These are phyloP conservation scores for Helogale parvula DNA, from an alignment of 2,113 vertebrate genomes.

Conservation along the genomic window DNA sequence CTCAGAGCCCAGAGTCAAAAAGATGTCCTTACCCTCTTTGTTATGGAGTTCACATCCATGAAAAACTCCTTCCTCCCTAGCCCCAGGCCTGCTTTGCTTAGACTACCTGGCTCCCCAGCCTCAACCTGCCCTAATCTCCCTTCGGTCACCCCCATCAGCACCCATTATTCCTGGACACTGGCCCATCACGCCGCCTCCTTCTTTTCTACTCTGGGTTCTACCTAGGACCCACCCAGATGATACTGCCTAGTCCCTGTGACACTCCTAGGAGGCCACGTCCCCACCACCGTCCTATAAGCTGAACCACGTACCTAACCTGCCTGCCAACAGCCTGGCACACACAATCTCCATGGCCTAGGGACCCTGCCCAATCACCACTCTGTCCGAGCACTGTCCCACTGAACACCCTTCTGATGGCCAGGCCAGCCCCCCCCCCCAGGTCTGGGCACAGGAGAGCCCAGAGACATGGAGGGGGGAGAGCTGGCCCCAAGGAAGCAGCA, in stretches of 20 bases:
- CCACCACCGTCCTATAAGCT: background rate
- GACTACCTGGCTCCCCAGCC: background rate
- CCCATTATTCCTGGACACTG: background rate
- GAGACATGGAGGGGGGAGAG: background rate
- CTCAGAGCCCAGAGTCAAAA: constrained; percentile 24
- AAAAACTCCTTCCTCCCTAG: background rate
- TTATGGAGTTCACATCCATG: background rate
- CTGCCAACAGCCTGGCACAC: background rate
- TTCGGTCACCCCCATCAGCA: background rate
- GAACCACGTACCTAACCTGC: background rate
- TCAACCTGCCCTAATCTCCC: background rate
- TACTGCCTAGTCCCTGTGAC: background rate
- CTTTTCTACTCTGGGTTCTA: background rate
- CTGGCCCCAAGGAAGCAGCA: background rate
- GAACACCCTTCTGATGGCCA: background rate
- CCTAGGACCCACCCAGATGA: background rate
- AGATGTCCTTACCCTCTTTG: background rate
- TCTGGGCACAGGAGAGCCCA: background rate
- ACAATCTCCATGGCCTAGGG: background rate
- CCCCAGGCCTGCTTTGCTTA: background rate
- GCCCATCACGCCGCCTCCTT: background rate
- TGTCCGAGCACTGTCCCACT: background rate
- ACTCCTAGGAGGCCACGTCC: background rate
- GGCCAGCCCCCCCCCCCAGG: rapidly evolving
- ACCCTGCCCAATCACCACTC: background rate